These are phyloP conservation scores for Trachelus tabidus DNA, from an alignment of 2,888 invertebrate genomes.

Conservation along the genomic window DNA sequence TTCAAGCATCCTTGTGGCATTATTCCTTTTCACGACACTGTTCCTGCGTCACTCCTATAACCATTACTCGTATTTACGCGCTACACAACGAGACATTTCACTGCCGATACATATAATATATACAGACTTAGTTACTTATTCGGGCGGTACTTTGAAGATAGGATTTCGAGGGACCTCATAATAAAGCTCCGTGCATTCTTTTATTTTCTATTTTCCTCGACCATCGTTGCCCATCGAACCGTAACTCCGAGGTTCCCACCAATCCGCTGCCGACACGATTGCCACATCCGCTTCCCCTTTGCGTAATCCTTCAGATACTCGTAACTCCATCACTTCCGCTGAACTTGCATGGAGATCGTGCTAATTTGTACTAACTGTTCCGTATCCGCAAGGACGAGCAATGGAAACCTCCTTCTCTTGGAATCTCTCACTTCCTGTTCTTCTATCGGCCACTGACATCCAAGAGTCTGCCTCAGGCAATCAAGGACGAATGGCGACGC, in stretches of 20 bases:
- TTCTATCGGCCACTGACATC: neutral
- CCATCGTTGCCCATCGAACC: neutral
- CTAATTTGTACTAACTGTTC: neutral
- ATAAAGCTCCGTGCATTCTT: neutral
- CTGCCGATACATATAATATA: slow-evolving; percentile 22
- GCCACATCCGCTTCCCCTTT: neutral
- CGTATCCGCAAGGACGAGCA: neutral
- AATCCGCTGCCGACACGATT: neutral
- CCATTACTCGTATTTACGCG: neutral
- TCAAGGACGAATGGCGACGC: neutral
- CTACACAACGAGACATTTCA: slow-evolving; percentile 16
- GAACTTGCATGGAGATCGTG: neutral
- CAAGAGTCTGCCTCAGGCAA: neutral
- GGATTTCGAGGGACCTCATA: neutral
- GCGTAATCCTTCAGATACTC: neutral
- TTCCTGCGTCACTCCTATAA: neutral
- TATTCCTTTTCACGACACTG: neutral
- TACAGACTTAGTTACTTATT: slow-evolving; percentile 16
- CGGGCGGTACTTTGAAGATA: slow-evolving; percentile 11
- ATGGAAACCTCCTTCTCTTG: neutral
- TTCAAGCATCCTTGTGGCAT: neutral
- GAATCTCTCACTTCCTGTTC: neutral
- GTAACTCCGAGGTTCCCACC: neutral
- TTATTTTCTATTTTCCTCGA: neutral
- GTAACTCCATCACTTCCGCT: neutral